phyloP scores from a whole-genome alignment of 2,113 vertebrate species.

The Pelusios castaneus region DNA sequence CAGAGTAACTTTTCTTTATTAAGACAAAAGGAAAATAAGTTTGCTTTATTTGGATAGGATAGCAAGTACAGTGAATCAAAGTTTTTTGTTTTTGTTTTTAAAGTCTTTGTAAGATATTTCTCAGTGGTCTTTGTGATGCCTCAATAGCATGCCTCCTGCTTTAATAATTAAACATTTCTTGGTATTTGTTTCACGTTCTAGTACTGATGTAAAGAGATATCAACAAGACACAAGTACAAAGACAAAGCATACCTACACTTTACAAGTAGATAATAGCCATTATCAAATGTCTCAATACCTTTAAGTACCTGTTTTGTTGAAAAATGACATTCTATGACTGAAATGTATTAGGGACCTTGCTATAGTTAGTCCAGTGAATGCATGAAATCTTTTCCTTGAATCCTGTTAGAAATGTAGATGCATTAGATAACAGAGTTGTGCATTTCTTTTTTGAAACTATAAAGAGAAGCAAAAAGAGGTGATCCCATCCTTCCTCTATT shows the following conservation, averaged over 20 bases:
- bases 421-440: background rate
- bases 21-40: background rate
- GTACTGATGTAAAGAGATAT: background rate
- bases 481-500: background rate
- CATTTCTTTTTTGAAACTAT: background rate
- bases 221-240: conserved; percentile 7
- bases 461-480: background rate
- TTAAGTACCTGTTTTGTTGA: background rate
- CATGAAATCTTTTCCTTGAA: background rate
- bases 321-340: background rate
- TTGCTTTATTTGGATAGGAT: background rate
- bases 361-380: background rate
- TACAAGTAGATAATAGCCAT: background rate
- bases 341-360: background rate
- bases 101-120: background rate
- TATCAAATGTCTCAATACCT: background rate
- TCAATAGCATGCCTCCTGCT: background rate
- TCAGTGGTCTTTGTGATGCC: background rate
- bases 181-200: conserved; percentile 4
- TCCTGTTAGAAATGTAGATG: background rate
- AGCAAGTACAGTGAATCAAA: background rate
- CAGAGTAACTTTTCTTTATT: background rate
- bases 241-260: background rate
- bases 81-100: background rate
- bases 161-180: background rate